phyloP scores from a whole-genome alignment of 2,113 vertebrate species.

The Monarcha castaneiventris region DNA sequence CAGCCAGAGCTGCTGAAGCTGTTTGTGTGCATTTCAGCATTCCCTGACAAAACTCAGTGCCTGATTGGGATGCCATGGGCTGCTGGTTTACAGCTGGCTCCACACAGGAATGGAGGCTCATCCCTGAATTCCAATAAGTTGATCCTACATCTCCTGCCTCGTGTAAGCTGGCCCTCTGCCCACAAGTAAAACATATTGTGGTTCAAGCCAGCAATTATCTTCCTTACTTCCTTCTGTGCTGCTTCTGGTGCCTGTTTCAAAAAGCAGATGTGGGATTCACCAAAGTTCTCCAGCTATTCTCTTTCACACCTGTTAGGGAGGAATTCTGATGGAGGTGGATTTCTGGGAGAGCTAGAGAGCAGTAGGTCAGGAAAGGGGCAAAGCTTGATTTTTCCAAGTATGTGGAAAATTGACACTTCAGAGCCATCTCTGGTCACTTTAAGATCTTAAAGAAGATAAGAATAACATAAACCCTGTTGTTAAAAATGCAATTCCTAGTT shows the following conservation, averaged over 20 bases:
- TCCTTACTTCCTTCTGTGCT: conserved; percentile 78
- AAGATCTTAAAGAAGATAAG: not conserved
- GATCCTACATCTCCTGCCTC: conserved; percentile 81
- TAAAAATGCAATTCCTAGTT: not conserved
- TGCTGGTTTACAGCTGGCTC: conserved; percentile 98
- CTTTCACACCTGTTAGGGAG: conserved; percentile 63
- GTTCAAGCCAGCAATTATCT: conserved; percentile 81
- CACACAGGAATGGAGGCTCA: conserved; percentile 85
- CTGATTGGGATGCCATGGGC: conserved; percentile 96
- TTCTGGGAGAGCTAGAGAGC: not conserved
- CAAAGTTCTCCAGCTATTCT: conserved; percentile 63
- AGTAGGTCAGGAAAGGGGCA: not conserved
- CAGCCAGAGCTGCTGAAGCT: conserved; percentile 76
- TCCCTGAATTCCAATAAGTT: conserved; percentile 94
- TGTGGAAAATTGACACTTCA: not conserved
- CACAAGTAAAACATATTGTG: conserved; percentile 73
- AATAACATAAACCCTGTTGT: not conserved
- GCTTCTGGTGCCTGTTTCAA: conserved; percentile 70
- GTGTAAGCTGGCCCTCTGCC: conserved; percentile 89
- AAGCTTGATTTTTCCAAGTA: not conserved
- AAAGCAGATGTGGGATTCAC: conserved; percentile 74
- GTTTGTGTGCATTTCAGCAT: conserved; percentile 87
- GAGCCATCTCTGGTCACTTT: not conserved
- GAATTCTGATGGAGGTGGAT: conserved; percentile 40
- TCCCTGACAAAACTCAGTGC: conserved; percentile 81